These are phyloP conservation scores for Delichon dasypus DNA, from an alignment of 2,797 vertebrate species.

Conservation along the genomic window DNA sequence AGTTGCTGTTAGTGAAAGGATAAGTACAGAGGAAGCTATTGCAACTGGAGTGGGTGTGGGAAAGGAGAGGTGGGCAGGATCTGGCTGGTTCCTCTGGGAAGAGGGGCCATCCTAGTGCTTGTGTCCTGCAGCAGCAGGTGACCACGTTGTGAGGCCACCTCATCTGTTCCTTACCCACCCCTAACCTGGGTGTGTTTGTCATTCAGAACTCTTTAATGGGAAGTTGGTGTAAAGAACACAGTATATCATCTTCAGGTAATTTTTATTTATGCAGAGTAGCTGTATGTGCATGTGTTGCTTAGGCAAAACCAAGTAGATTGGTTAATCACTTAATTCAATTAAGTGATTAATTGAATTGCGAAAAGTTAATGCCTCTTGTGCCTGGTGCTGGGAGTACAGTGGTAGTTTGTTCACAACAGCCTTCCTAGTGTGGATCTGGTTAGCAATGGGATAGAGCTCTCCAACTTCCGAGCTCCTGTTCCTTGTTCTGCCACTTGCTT, in stretches of 20 bases:
- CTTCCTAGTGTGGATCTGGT: not conserved
- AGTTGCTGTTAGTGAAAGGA: not conserved
- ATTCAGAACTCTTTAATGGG: not conserved
- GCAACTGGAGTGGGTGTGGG: not conserved
- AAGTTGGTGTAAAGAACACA: not conserved
- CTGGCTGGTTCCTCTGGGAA: not conserved
- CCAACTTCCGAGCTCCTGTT: not conserved
- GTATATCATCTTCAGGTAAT: not conserved
- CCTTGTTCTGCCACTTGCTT: not conserved
- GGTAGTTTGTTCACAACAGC: not conserved
- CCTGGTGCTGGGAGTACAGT: not conserved
- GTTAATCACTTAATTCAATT: too few species aligned
- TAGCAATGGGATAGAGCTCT: not conserved
- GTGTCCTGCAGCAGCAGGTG: not conserved
- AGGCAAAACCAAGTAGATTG: not conserved
- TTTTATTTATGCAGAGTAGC: not conserved
- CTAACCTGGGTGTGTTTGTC: not conserved
- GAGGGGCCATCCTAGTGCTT: not conserved
- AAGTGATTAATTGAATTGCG: not conserved
- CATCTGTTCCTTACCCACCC: not conserved
- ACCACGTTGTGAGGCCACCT: not conserved
- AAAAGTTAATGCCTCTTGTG: not conserved
- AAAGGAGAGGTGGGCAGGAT: not conserved
- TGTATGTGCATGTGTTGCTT: not conserved
- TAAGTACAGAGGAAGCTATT: not conserved